phyloP scores from a whole-genome alignment of 2,797 vertebrate genomes.

The Molossus molossus region DNA sequence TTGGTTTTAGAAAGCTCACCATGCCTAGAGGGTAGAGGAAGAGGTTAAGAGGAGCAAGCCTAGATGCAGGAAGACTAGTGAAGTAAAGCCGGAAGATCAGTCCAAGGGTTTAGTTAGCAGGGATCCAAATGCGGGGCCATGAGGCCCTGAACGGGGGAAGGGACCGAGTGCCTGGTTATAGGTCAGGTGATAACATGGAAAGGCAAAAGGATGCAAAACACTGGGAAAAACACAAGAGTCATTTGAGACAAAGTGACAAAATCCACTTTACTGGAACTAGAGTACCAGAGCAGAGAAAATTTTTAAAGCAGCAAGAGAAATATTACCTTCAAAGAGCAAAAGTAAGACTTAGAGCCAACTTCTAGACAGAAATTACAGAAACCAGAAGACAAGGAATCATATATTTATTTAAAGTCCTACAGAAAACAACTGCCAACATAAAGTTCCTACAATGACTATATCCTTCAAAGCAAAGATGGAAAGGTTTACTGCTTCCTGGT shows the following conservation, averaged over 20 bases:
- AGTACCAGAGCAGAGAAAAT: constrained; percentile 53
- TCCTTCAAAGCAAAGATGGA: constrained; percentile 64
- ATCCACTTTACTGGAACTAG: constrained; percentile 57
- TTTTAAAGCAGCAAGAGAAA: constrained; percentile 67
- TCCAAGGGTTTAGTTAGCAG: neutral
- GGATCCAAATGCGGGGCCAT: neutral
- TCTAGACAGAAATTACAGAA: constrained; percentile 60
- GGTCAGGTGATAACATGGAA: neutral
- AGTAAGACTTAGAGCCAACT: constrained; percentile 62
- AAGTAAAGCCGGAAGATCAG: neutral
- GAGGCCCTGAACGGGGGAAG: neutral
- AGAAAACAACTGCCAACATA: constrained; percentile 69
- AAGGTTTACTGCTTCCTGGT: constrained; percentile 18
- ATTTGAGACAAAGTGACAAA: constrained; percentile 57
- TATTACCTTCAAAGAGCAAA: constrained; percentile 54
- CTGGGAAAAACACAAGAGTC: neutral
- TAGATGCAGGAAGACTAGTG: neutral
- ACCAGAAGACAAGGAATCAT: constrained; percentile 57
- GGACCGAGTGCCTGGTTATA: neutral
- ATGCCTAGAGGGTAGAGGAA: neutral
- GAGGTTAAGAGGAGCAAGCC: neutral
- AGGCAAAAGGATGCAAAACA: neutral
- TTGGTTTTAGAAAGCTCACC: neutral
- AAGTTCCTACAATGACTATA: constrained; percentile 58
- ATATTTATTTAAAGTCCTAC: constrained; percentile 1